These are phyloP conservation scores for Micromussa lordhowensis DNA, from an alignment of 92 coral and sea anemone species.

Conservation along the genomic window DNA sequence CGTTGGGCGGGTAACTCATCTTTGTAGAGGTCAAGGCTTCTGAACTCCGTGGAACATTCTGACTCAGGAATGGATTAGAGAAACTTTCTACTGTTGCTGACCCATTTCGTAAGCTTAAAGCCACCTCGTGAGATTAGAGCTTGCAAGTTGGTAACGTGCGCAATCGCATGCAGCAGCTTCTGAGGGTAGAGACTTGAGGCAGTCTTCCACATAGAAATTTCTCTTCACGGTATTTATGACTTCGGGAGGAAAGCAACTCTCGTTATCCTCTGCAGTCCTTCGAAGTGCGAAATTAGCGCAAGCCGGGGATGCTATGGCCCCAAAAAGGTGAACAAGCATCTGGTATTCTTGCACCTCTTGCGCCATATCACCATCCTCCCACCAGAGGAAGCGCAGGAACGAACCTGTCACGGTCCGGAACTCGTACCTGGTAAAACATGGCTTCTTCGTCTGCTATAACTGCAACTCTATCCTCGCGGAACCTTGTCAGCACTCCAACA, in stretches of 20 bases:
- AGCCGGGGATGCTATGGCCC: no score
- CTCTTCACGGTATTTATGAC: neutral
- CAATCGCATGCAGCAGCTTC: no score
- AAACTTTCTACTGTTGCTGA: conserved; percentile 3
- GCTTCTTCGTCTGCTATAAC: no score
- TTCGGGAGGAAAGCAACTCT: neutral
- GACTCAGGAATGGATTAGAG: conserved; percentile 29
- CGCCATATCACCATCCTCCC: neutral
- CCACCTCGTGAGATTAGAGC: neutral
- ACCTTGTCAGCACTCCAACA: no score
- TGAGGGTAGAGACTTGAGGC: neutral
- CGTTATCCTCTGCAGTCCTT: no score
- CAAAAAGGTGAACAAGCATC: no score
- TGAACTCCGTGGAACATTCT: conserved; percentile 13
- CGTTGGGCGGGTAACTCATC: neutral
- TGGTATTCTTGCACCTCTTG: neutral
- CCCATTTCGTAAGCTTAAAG: neutral
- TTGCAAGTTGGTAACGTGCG: no score
- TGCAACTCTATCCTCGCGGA: no score
- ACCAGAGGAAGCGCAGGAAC: no score
- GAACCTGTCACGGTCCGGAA: no score
- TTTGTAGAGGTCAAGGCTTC: neutral
- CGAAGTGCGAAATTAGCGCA: no score
- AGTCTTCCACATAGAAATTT: conserved; percentile 30
- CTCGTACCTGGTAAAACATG: no score